Conservation (phyloP, 1,140 invertebrate species). For the Cherax destructor region DNA sequence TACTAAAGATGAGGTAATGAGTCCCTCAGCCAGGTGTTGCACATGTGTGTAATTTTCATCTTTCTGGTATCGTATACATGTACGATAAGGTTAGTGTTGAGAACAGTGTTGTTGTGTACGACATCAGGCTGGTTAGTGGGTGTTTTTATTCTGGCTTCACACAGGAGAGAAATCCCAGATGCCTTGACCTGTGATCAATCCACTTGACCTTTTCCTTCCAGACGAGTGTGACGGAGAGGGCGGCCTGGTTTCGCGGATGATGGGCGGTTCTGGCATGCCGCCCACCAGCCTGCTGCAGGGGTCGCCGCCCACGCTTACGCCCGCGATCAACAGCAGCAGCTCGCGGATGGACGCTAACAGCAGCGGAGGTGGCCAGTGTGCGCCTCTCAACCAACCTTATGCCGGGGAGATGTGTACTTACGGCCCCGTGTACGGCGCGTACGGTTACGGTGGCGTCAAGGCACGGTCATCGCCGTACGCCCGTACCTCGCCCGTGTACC, state of each 20-base stretch:
- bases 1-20: too few relatives aligned
- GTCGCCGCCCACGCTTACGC: neutral
- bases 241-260: slow-evolving; percentile 56
- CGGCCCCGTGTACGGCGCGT: slow-evolving; percentile 56
- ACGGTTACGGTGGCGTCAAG: slow-evolving; percentile 46
- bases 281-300: slow-evolving; percentile 11
- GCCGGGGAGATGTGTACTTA: slow-evolving; percentile 64
- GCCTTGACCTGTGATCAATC: neutral
- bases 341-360: neutral
- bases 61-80: too few relatives aligned
- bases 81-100: too few relatives aligned
- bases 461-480: slow-evolving; percentile 51
- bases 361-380: slow-evolving; percentile 27
- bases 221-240: slow-evolving; percentile 50
- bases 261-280: slow-evolving; percentile 43
- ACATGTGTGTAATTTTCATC: too few relatives aligned
- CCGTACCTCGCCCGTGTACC: slow-evolving; percentile 59
- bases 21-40: too few relatives aligned
- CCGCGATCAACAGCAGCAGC: neutral
- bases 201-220: slow-evolving; percentile 29
- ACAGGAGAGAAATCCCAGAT: neutral
- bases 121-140: too few relatives aligned
- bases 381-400: slow-evolving; percentile 57
- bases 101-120: too few relatives aligned
- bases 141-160: too few relatives aligned